Conservation (phyloP, 2,888 invertebrate genomes). For the Bugulina stolonifera region DNA sequence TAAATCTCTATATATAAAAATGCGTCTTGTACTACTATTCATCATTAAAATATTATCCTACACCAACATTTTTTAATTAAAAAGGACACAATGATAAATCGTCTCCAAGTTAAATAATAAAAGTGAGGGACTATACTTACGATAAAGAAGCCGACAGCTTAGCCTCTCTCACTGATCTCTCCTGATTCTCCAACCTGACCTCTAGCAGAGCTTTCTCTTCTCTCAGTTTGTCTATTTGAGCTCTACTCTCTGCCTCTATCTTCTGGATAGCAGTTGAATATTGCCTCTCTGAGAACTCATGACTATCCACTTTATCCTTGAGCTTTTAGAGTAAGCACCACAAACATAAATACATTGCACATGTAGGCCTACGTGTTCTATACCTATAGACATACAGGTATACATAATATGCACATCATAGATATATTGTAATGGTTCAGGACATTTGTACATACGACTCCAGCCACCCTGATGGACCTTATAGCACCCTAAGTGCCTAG, state of each 20-base stretch:
- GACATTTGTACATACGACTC: too few relatives aligned
- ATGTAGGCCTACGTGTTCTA: not conserved
- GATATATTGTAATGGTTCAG: too few relatives aligned
- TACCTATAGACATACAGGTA: too few relatives aligned
- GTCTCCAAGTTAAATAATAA: too few relatives aligned
- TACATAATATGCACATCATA: too few relatives aligned
- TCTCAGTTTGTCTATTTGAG: constrained; percentile 39
- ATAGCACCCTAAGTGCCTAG: too few relatives aligned
- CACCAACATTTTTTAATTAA: too few relatives aligned
- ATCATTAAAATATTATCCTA: too few relatives aligned
- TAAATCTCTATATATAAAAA: too few relatives aligned
- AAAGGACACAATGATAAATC: too few relatives aligned
- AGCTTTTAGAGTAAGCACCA: not conserved
- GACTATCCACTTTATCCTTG: not conserved
- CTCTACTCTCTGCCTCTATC: constrained; percentile 35
- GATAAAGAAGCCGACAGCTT: constrained; percentile 42
- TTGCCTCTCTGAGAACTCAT: constrained; percentile 5
- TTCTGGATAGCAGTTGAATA: not conserved
- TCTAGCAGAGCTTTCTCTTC: constrained; percentile 53
- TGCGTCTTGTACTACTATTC: too few relatives aligned
- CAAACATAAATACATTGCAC: not conserved
- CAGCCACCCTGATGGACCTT: too few relatives aligned
- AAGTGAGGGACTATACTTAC: constrained; percentile 36
- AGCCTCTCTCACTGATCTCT: constrained; percentile 43
- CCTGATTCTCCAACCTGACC: constrained; percentile 37